phyloP scores from a whole-genome alignment of 2,888 invertebrate genomes.

The Caenorhabditis auriculariae region DNA sequence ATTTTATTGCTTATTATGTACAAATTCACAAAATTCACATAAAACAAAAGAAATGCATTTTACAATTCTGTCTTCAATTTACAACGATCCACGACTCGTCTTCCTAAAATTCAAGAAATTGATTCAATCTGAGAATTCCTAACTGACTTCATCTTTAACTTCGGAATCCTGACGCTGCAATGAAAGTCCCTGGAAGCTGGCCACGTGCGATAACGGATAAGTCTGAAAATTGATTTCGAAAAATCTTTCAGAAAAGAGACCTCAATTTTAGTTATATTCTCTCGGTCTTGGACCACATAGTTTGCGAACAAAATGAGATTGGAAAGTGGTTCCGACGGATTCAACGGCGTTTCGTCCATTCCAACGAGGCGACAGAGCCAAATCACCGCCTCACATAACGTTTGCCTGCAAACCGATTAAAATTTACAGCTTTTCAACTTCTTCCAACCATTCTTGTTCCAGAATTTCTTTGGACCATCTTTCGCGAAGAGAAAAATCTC shows the following conservation, averaged over 20 bases:
- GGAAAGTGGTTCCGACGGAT: slow-evolving; percentile 13
- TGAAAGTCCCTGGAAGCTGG: too few relatives aligned
- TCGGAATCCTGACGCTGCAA: too few relatives aligned
- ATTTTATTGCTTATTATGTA: too few relatives aligned
- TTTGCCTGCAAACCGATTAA: neutral
- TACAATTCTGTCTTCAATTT: too few relatives aligned
- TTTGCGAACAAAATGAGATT: slow-evolving; percentile 14
- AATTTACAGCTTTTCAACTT: neutral
- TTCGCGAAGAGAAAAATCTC: slow-evolving; percentile 20
- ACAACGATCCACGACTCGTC: slow-evolving; percentile 26
- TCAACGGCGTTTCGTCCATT: slow-evolving; percentile 10
- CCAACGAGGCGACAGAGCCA: slow-evolving; percentile 22
- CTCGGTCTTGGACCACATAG: slow-evolving; percentile 7
- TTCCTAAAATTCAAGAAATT: too few relatives aligned
- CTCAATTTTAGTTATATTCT: slow-evolving; percentile 13
- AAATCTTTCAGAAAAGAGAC: too few relatives aligned
- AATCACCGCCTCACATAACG: slow-evolving; percentile 17
- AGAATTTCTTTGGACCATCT: slow-evolving; percentile 17
- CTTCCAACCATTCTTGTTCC: slow-evolving; percentile 8
- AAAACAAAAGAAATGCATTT: too few relatives aligned
- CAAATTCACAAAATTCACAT: too few relatives aligned
- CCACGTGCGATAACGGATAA: too few relatives aligned
- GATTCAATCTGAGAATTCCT: too few relatives aligned
- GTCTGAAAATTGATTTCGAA: too few relatives aligned
- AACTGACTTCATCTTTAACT: too few relatives aligned